A percentile compares a stretch with the other conserved stretches of the same genome.
Evolutionary conservation across 2,113 vertebrate genomes (phyloP).

Genomic region (Herpailurus yagouaroundi): DNA sequence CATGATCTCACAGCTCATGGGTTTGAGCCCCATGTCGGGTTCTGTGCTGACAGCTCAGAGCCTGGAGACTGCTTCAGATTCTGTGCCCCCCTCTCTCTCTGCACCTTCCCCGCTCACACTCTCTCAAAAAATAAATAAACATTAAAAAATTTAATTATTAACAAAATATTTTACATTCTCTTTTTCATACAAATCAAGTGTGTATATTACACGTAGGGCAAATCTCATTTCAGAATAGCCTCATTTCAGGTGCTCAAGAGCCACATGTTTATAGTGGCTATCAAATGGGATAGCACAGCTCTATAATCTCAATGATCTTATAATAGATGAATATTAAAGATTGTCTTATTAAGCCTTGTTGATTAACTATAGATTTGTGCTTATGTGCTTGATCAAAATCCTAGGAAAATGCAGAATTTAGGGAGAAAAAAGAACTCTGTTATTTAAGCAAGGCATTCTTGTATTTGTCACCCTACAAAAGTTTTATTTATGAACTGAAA

Average conservation of each 20-base stretch:
- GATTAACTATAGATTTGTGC: neutral
- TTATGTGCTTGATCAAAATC: slow-evolving; percentile 26
- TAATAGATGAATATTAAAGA: neutral
- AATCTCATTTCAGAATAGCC: neutral
- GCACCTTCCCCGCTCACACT: too few species aligned
- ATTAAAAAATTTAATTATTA: neutral
- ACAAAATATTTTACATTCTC: neutral
- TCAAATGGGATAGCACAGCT: neutral
- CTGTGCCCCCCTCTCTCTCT: too few species aligned
- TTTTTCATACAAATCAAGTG: slow-evolving; percentile 24
- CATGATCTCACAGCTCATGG: too few species aligned
- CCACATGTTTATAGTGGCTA: neutral
- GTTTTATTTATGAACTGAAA: slow-evolving; percentile 32
- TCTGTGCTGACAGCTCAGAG: too few species aligned
- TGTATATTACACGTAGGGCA: neutral
- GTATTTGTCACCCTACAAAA: neutral
- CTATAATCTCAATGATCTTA: neutral
- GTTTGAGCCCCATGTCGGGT: too few species aligned
- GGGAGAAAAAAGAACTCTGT: neutral
- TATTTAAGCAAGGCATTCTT: slow-evolving; percentile 39
- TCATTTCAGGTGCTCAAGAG: neutral
- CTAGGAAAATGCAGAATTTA: slow-evolving; percentile 16
- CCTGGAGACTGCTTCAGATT: too few species aligned
- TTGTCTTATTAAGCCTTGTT: neutral
- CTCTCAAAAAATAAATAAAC: too few species aligned